Conservation (phyloP, 2,888 invertebrate species). For the Phengaris alcon region DNA sequence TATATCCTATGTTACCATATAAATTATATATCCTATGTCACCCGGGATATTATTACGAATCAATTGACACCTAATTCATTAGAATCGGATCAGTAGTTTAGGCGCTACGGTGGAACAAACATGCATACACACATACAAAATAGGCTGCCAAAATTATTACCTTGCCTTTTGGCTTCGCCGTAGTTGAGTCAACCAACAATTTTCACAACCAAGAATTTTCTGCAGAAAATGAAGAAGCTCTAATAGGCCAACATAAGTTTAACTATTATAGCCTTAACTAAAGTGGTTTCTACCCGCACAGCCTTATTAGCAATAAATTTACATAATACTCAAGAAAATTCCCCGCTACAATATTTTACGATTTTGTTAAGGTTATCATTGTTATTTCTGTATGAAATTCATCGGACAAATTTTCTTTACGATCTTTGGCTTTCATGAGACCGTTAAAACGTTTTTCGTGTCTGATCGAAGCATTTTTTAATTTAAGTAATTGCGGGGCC, state of each 20-base stretch:
- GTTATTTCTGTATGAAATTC: slow-evolving; percentile 13
- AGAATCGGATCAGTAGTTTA: no score
- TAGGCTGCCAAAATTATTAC: no score
- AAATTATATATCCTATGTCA: no score
- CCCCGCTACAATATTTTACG: background rate
- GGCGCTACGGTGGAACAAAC: no score
- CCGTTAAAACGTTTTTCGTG: slow-evolving; percentile 7
- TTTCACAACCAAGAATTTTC: background rate
- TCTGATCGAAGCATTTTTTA: slow-evolving; percentile 8
- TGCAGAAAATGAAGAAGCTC: background rate
- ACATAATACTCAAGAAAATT: background rate
- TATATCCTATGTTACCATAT: no score
- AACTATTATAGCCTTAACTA: background rate
- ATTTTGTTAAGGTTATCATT: background rate
- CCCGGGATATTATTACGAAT: no score
- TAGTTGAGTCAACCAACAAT: no score
- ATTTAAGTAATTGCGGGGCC: background rate
- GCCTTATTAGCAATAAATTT: slow-evolving; percentile 16
- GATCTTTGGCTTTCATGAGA: background rate
- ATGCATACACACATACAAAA: no score
- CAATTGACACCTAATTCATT: no score
- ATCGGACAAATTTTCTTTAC: background rate
- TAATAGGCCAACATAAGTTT: background rate
- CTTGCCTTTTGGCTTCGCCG: no score
- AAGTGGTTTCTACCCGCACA: background rate